Evolutionary conservation across 1,140 invertebrate species (phyloP), one percentile per base, ranked within the genome.

Genomic region (Nebria ingens): DNA sequence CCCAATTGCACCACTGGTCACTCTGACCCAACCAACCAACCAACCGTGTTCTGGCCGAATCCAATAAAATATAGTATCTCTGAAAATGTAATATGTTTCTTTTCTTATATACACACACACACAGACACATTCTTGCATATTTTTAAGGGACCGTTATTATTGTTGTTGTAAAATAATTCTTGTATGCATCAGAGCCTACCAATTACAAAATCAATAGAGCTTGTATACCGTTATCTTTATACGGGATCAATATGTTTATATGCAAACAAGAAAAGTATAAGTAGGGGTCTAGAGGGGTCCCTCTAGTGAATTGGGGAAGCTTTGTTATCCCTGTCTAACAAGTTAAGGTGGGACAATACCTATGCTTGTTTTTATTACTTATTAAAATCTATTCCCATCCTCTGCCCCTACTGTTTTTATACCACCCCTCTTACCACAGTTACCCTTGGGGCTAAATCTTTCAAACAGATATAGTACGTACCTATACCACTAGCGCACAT

Each of bases 341-440:
- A 45, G 9, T 12, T 45, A n/a, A 29, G 25, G 25, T 45, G 40
- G 9, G 4, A 4, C 17, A 9, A 45, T 45, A 45, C 40, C 40
- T 45, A 45, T 45, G 40, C 40, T 45, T 17, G 40, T 45, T 45
- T 45, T 45, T 45, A 45, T 45, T 45, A 45, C 40, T 45, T 45
- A 45, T 45, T 45, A 45, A 45, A 45, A 45, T 45, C 40, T 45
- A 45, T 45, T 45, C 40, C 40, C 17, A 9, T 45, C 3, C 17
- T 34, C 15, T 17, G 9, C 40, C 17, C 40, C 40, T 17, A 45
- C 40, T 45, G 40, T 45, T 45, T 45, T 45, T 12, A 9, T 4
- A 17, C 40, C 40, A 9, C 4, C 40, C 15, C 40, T 45, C 17
- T 9, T 45, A 17, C 40, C 17, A 45, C 4, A 11, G n/a, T n/a